Evolutionary conservation across 2,888 invertebrate species (phyloP).

Genomic region (Stenodema calcarata): DNA sequence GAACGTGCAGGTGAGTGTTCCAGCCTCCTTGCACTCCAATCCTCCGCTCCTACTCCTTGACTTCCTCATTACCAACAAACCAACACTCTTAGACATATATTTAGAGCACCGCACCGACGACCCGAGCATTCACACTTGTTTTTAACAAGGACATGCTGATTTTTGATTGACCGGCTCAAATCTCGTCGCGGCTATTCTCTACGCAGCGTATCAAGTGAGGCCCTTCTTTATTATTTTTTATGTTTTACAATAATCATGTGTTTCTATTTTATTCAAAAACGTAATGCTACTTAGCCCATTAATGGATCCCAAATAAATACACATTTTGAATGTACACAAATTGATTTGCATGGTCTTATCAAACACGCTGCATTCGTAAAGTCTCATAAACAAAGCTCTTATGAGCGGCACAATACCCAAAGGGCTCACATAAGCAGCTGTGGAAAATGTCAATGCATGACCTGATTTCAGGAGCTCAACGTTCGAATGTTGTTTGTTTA

Average conservation of each 20-base stretch:
- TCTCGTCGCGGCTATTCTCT: conserved; percentile 39
- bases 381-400: neutral
- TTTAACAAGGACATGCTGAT: conserved; percentile 1
- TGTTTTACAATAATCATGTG: neutral
- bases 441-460: neutral
- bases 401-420: neutral
- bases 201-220: conserved; percentile 42
- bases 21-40: neutral
- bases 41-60: neutral
- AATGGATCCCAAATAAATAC: neutral
- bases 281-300: neutral
- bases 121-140: neutral
- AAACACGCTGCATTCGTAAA: neutral
- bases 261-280: neutral
- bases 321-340: neutral
- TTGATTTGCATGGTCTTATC: neutral
- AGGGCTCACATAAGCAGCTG: neutral
- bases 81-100: neutral
- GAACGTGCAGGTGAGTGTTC: conserved; percentile 24
- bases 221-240: neutral
- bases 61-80: neutral
- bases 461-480: neutral
- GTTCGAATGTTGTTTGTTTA: neutral
- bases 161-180: neutral
- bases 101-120: neutral